phyloP scores from a whole-genome alignment of 2,888 invertebrate genomes.

The Drosophila setosimentum region DNA sequence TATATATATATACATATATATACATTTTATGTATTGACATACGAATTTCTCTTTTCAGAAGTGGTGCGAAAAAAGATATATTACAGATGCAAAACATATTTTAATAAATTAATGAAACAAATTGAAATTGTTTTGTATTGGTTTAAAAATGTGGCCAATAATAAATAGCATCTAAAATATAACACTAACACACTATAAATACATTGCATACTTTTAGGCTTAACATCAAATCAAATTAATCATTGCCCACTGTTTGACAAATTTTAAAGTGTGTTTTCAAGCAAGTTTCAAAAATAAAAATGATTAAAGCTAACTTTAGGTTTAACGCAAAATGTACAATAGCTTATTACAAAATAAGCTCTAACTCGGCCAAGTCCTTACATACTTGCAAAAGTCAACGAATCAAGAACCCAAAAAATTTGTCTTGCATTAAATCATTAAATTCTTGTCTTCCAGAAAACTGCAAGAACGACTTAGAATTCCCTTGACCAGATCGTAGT shows the following conservation, averaged over 20 bases:
- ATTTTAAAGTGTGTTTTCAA: neutral
- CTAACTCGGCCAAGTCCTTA: neutral
- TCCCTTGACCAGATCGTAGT: too few relatives aligned
- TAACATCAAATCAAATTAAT: neutral
- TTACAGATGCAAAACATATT: too few relatives aligned
- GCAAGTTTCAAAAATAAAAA: neutral
- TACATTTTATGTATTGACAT: neutral
- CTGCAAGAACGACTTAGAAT: too few relatives aligned
- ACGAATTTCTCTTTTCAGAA: neutral
- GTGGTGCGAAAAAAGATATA: too few relatives aligned
- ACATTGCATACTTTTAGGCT: neutral
- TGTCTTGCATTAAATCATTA: too few relatives aligned
- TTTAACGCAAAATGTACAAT: neutral
- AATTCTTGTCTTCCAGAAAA: too few relatives aligned
- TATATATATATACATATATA: too few relatives aligned
- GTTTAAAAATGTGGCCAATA: neutral
- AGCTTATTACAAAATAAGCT: neutral
- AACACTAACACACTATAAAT: neutral
- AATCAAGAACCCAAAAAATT: too few relatives aligned
- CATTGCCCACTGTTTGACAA: neutral
- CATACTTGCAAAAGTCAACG: neutral
- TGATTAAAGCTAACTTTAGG: neutral
- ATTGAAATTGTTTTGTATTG: neutral
- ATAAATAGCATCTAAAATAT: neutral
- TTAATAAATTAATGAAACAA: neutral